These are phyloP conservation scores for Diadophis punctatus DNA, from an alignment of 2,113 vertebrate genomes.

Conservation along the genomic window DNA sequence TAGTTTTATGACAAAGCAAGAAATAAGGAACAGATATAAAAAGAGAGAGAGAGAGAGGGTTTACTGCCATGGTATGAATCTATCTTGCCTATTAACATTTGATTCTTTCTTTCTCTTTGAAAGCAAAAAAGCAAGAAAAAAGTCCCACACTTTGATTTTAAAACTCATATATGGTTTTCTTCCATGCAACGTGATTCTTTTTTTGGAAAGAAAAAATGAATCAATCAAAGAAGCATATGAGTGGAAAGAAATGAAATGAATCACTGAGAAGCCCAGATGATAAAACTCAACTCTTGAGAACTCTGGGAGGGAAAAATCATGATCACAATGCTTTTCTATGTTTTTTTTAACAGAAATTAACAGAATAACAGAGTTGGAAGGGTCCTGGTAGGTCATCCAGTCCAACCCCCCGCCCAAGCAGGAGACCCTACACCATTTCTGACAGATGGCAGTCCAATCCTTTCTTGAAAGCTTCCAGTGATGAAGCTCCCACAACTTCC, in stretches of 20 bases:
- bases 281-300: neutral
- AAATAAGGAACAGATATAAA: neutral
- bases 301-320: neutral
- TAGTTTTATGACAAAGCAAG: neutral
- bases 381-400: no score
- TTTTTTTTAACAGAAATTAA: no score
- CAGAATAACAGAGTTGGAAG: no score
- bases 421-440: no score
- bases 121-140: neutral
- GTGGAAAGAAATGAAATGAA: neutral
- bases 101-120: neutral
- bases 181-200: neutral
- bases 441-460: no score
- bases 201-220: neutral
- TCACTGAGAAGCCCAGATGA: neutral
- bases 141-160: neutral
- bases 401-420: no score
- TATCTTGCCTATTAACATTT: neutral
- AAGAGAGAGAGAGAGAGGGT: neutral
- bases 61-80: neutral
- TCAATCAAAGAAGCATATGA: neutral
- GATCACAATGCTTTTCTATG: no score
- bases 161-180: neutral
- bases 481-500: no score
- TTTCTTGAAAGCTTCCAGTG: no score